A percentile compares a stretch with the other conserved stretches of the same genome.
These are phyloP conservation scores for Chaetura pelagica DNA, from an alignment of 2,113 vertebrate species.

Conservation along the genomic window DNA sequence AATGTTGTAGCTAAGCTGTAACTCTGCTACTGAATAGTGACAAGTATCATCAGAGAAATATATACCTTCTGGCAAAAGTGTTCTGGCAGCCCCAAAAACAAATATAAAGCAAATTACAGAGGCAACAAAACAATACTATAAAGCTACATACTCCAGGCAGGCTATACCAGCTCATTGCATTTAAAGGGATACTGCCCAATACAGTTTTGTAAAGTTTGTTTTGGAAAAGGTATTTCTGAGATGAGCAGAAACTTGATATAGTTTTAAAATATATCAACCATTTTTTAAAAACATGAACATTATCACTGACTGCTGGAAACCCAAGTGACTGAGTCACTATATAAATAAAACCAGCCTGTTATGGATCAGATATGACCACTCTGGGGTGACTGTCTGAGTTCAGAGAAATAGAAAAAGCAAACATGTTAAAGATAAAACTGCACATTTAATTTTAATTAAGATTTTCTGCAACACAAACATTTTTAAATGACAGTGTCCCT, in stretches of 20 bases:
- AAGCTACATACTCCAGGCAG: constrained; percentile 45
- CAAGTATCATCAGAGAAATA: not conserved
- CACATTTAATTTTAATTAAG: not conserved
- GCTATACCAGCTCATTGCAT: not conserved
- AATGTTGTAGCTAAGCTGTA: not conserved
- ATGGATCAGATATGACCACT: not conserved
- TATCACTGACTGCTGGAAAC: not conserved
- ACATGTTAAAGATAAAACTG: not conserved
- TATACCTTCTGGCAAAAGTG: constrained; percentile 31
- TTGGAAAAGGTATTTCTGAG: not conserved
- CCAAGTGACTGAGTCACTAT: not conserved
- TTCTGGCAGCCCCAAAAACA: constrained; percentile 66
- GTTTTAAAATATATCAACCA: not conserved
- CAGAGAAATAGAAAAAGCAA: not conserved
- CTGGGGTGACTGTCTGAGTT: not conserved
- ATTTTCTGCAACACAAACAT: not conserved
- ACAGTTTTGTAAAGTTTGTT: not conserved
- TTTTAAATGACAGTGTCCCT: constrained; percentile 71
- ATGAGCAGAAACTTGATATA: not conserved
- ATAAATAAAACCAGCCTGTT: not conserved
- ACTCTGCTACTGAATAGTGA: not conserved
- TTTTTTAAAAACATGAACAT: not conserved
- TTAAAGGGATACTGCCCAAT: constrained; percentile 74
- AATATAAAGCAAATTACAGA: constrained; percentile 40
- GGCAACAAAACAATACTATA: constrained; percentile 4